Evolutionary conservation across 2,797 vertebrate genomes (phyloP).

Genomic region (Emydoidea blandingii): DNA sequence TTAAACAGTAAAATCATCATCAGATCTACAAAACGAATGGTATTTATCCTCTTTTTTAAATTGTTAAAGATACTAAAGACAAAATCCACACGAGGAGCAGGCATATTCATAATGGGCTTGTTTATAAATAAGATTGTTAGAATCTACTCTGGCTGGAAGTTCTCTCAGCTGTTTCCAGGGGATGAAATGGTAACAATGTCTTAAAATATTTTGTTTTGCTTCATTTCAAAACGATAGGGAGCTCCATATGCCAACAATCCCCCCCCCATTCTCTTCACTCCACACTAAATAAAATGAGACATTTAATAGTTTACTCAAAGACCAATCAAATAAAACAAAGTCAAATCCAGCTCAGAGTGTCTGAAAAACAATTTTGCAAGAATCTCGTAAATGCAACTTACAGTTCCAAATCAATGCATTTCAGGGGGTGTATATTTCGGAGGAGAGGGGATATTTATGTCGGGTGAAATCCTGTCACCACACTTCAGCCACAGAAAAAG

Average conservation of each 20-base stretch:
- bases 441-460: neutral
- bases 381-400: neutral
- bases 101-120: neutral
- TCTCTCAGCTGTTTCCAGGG: neutral
- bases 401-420: neutral
- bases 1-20: neutral
- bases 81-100: neutral
- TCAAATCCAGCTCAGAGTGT: neutral
- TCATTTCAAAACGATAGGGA: constrained; percentile 5
- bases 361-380: neutral
- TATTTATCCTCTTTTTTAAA: neutral
- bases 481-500: neutral
- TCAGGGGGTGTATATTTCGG: neutral
- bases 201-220: neutral
- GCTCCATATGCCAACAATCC: neutral
- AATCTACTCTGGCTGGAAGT: neutral
- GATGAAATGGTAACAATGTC: neutral
- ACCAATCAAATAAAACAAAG: neutral
- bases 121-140: neutral
- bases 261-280: neutral
- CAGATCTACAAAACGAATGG: neutral
- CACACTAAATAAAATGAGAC: neutral
- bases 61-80: neutral
- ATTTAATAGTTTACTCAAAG: neutral
- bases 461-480: neutral